Evolutionary conservation across 2,888 invertebrate species (phyloP).

Genomic region (Melikaiella ostensackeni): DNA sequence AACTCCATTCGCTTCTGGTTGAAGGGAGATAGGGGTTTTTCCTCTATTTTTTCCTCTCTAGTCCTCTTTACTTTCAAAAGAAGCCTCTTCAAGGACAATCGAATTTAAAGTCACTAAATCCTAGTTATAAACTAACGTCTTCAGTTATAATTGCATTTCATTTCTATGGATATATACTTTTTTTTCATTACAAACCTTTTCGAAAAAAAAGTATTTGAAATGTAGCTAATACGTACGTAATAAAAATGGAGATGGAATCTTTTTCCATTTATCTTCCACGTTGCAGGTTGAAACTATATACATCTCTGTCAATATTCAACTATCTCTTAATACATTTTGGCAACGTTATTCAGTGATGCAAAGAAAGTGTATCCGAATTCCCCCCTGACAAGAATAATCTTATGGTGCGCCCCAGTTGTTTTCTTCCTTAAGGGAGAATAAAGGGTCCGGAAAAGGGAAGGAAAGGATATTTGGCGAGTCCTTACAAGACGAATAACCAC

Average conservation of each 20-base stretch:
- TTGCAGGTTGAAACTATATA: background rate
- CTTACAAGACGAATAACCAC: conserved; percentile 13
- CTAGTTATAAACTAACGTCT: background rate
- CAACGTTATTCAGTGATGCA: background rate
- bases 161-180: too few relatives aligned
- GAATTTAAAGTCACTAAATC: background rate
- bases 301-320: conserved; percentile 10
- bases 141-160: background rate
- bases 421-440: background rate
- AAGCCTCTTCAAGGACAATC: background rate
- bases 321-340: background rate
- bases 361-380: background rate
- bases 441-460: conserved; percentile 11
- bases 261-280: background rate
- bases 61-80: background rate
- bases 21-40: conserved; percentile 21
- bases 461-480: conserved; percentile 10
- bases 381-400: conserved; percentile 3
- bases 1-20: conserved; percentile 30
- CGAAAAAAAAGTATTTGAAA: background rate
- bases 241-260: background rate
- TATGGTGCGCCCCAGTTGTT: background rate
- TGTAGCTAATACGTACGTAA: background rate
- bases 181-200: too few relatives aligned
- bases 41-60: background rate